Conservation (phyloP, 2,797 vertebrate genomes). For the Bothrops alternatus region DNA sequence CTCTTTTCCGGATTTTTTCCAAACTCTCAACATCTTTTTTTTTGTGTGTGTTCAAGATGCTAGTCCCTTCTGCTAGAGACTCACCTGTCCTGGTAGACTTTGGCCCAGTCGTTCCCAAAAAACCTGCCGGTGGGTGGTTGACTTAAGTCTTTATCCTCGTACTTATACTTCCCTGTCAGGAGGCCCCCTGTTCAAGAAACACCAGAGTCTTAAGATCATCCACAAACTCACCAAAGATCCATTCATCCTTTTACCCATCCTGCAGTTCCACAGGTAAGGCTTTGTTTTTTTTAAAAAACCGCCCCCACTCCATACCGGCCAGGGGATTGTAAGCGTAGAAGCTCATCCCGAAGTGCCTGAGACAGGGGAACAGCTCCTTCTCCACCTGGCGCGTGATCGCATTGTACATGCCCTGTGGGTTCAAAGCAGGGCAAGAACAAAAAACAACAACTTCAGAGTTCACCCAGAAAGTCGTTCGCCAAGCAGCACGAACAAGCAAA, state of each 20-base stretch:
- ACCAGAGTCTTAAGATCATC: neutral
- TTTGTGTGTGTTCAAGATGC: neutral
- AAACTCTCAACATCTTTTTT: too few relatives aligned
- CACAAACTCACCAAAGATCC: neutral
- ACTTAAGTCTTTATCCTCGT: slow-evolving; percentile 79
- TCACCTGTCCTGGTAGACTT: slow-evolving; percentile 84
- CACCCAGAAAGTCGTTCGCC: neutral
- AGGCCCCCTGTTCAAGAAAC: slow-evolving; percentile 80
- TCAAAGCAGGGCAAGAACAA: rapidly evolving
- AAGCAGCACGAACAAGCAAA: neutral
- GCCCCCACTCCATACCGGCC: slow-evolving; percentile 75
- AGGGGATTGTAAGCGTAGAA: slow-evolving; percentile 95
- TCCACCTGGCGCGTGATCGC: slow-evolving; percentile 91
- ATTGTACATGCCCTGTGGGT: slow-evolving; percentile 93
- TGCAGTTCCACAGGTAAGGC: neutral
- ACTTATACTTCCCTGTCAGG: slow-evolving; percentile 90
- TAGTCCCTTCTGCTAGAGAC: neutral
- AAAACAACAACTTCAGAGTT: too few relatives aligned
- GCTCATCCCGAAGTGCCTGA: slow-evolving; percentile 80
- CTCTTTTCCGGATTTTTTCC: too few relatives aligned
- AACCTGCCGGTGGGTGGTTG: slow-evolving; percentile 86
- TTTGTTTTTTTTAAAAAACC: too few relatives aligned
- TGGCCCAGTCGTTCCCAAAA: slow-evolving; percentile 87
- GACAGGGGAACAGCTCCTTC: slow-evolving; percentile 86
- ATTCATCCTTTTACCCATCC: neutral